Conservation (phyloP, 2,797 vertebrate species). For the Scyliorhinus canicula region DNA sequence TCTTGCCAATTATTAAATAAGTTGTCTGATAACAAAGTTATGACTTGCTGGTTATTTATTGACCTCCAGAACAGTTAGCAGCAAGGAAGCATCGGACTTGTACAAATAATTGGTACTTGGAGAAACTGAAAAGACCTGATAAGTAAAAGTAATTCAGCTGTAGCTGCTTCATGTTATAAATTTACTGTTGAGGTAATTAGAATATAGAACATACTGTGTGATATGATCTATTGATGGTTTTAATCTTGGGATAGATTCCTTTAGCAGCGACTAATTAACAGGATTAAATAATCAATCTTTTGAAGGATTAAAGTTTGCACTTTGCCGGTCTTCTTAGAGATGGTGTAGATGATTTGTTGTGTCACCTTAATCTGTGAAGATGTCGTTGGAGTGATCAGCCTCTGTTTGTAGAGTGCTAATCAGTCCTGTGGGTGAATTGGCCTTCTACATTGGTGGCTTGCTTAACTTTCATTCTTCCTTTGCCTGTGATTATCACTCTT, state of each 20-base stretch:
- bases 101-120: not conserved
- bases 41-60: not conserved
- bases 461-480: not conserved
- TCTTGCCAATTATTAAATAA: not conserved
- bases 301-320: not conserved
- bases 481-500: not conserved
- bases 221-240: not conserved
- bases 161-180: not conserved
- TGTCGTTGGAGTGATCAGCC: not conserved
- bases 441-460: not conserved
- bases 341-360: not conserved
- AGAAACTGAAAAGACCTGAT: not conserved
- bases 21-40: not conserved
- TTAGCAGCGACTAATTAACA: not conserved
- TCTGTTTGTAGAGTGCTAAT: not conserved
- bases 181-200: not conserved
- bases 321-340: not conserved
- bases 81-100: not conserved
- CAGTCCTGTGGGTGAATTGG: not conserved
- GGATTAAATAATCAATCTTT: not conserved
- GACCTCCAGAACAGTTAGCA: not conserved
- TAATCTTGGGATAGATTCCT: not conserved
- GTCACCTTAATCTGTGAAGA: not conserved
- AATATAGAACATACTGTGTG: too few species aligned
- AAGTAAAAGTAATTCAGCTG: not conserved